phyloP scores from a whole-genome alignment of 2,113 vertebrate species.

The Labeo rohita region DNA sequence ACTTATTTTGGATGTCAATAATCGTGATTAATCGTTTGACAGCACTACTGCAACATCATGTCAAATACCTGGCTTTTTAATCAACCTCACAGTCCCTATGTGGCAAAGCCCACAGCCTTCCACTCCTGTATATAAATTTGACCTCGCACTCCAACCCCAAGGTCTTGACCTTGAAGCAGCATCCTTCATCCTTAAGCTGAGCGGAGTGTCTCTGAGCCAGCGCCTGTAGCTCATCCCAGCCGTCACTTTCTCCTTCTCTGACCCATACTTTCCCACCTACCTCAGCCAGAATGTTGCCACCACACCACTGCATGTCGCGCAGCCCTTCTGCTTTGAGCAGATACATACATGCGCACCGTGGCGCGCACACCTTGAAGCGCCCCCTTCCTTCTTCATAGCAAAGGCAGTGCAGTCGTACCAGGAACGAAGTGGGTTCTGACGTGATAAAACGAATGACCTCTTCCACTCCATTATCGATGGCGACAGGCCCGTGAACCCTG shows the following conservation, averaged over 20 bases:
- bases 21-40: no score
- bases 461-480: conserved; percentile 63
- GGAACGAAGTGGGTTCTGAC: conserved; percentile 51
- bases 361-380: conserved; percentile 34
- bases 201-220: conserved; percentile 18
- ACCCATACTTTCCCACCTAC: conserved; percentile 58
- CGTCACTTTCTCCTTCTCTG: conserved; percentile 41
- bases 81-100: conserved; percentile 57
- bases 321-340: conserved; percentile 16
- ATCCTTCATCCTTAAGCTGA: conserved; percentile 52
- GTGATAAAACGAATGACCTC: conserved; percentile 55
- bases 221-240: conserved; percentile 35
- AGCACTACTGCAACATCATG: background rate
- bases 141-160: conserved; percentile 56
- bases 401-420: conserved; percentile 55
- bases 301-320: conserved; percentile 8
- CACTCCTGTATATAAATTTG: conserved; percentile 58
- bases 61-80: conserved; percentile 20
- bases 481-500: conserved; percentile 45
- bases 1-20: no score
- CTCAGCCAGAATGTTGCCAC: conserved; percentile 47
- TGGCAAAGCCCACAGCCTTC: conserved; percentile 52
- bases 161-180: conserved; percentile 59
- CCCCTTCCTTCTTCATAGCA: conserved; percentile 51
- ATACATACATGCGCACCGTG: conserved; percentile 43